Base-by-base conservation (phyloP, 1,140 invertebrate species). In the Eulimnadia texana region DNA sequence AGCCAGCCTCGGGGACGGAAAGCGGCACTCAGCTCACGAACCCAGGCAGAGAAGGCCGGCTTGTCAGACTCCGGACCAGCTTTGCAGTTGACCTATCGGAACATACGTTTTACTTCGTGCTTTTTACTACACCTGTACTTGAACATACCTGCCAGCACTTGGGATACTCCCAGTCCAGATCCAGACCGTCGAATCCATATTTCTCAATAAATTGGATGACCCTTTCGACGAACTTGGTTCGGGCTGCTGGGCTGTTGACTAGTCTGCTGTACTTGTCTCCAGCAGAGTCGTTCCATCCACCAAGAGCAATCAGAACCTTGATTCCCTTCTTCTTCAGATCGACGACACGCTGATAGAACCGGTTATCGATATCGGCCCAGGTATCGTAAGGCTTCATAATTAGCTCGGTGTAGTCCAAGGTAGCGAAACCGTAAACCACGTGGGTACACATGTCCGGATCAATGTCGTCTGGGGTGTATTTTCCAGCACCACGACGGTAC, bases 131-230 rank as follows among this genome's bases (percentile, higher is more conserved):
- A n/a, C 10, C 47, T 19, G 19, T 50, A 61, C 47, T 49, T 50
- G 16, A 28, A 56, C 11, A 64, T 66, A 86, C 86, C 76, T 92
- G 88, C 88, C 89, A 92, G 69, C 90, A 93, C 63, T 85, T 87
- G 1, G 90, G 90, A 74, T 92, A 93, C 69, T 92, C 89, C 89
- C 89, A 93, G 70, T 93, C 90, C 24, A 93, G 72, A 71, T 93
- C 90, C 0, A 93, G 73, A 9, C 89, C 88, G 70, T 91, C 87
- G 66, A 92, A 92, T n/a, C 80, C 80, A 66, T 90, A 83, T 69
- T 89, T 85, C 55, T 86, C 78, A 19, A 93, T 73, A 66, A 92
- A 91, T 61, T 83, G 76, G 0, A 92, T 62, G 0, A 81, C 82
- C 65, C 91, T 84, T 0, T 77, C 73, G 0, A 90, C 80, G 66